These are phyloP conservation scores for Hormaphis cornu DNA, from an alignment of 1,140 invertebrate species.

Conservation along the genomic window DNA sequence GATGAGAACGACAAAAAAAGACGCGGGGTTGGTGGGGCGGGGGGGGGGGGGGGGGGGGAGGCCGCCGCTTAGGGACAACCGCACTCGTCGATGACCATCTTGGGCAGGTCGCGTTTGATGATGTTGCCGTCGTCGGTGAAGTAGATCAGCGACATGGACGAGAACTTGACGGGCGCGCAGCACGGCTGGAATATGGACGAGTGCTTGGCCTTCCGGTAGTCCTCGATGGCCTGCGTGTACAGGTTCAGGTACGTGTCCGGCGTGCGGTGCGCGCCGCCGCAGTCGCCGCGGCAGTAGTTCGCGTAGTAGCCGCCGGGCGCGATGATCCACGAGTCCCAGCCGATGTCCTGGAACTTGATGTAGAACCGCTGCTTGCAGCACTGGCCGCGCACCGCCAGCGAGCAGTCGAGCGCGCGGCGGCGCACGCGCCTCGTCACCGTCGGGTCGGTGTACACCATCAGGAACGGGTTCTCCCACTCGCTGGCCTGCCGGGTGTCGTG, in stretches of 20 bases:
- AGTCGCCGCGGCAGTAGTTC: slow-evolving; percentile 88
- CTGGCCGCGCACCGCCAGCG: slow-evolving; percentile 59
- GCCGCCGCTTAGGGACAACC: slow-evolving; percentile 66
- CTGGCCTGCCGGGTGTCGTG: slow-evolving; percentile 33
- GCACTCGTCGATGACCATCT: slow-evolving; percentile 94
- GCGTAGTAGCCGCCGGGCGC: slow-evolving; percentile 77
- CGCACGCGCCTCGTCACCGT: slow-evolving; percentile 52
- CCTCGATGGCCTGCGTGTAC: slow-evolving; percentile 81
- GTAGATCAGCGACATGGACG: slow-evolving; percentile 85
- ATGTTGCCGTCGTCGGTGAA: slow-evolving; percentile 83
- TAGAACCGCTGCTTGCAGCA: slow-evolving; percentile 87
- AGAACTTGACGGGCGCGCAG: slow-evolving; percentile 88
- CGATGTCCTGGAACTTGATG: slow-evolving; percentile 79
- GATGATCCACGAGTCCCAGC: slow-evolving; percentile 94
- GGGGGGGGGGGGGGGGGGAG: background rate
- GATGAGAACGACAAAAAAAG: background rate
- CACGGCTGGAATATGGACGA: slow-evolving; percentile 72
- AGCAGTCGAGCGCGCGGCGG: slow-evolving; percentile 71
- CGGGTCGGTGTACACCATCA: slow-evolving; percentile 70
- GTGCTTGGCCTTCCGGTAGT: slow-evolving; percentile 66
- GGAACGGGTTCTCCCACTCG: slow-evolving; percentile 65
- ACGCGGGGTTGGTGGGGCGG: no score
- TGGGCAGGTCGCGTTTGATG: slow-evolving; percentile 85
- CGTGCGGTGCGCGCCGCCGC: slow-evolving; percentile 60
- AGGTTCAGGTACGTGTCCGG: slow-evolving; percentile 76